These are phyloP conservation scores for Chaetops frenatus DNA, from an alignment of 2,113 vertebrate species.

Conservation along the genomic window DNA sequence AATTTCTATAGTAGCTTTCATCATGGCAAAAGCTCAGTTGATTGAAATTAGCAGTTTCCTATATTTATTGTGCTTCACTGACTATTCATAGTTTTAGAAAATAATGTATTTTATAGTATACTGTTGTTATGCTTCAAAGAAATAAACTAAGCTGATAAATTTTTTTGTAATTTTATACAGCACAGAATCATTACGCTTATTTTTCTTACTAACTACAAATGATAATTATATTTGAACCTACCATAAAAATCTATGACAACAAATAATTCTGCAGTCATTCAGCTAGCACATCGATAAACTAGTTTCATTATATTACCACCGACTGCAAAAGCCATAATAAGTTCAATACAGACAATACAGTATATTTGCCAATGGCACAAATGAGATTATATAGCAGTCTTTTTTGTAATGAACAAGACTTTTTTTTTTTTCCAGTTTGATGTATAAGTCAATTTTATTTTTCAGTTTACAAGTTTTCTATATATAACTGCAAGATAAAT, in stretches of 20 bases:
- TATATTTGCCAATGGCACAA: conserved; percentile 35
- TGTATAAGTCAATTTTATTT: background rate
- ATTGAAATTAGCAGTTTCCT: background rate
- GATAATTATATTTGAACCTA: conserved; percentile 29
- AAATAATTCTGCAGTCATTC: conserved; percentile 20
- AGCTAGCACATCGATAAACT: conserved; percentile 12
- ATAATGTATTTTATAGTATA: background rate
- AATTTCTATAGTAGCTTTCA: background rate
- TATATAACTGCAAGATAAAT: background rate
- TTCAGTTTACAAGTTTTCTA: conserved; percentile 34
- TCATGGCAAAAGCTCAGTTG: background rate
- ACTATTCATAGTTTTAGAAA: background rate
- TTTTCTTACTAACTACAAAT: conserved; percentile 53
- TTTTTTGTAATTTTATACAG: background rate
- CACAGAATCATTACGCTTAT: conserved; percentile 29
- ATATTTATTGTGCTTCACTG: background rate
- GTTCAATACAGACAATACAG: conserved; percentile 2
- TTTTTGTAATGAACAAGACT: background rate
- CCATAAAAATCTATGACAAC: conserved; percentile 43
- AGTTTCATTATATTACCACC: conserved; percentile 40
- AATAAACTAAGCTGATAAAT: conserved; percentile 6
- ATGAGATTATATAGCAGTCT: conserved; percentile 9
- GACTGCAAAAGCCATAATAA: conserved; percentile 36
- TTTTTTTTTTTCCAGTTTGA: background rate
- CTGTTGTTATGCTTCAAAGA: background rate